These are phyloP conservation scores for Furcula furcula DNA, from an alignment of 2,888 invertebrate species.

Conservation along the genomic window DNA sequence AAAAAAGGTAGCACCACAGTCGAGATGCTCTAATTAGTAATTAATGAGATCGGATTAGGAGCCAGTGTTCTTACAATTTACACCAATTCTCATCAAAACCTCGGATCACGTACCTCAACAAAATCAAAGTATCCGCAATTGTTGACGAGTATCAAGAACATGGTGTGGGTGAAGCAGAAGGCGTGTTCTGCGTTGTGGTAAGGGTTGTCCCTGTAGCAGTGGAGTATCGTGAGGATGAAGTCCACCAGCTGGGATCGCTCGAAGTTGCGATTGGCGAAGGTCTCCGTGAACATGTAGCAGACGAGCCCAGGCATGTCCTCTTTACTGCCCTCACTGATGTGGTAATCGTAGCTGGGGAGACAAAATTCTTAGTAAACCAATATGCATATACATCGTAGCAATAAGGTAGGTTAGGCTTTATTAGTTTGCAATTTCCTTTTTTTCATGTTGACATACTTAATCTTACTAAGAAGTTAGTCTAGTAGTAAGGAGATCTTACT, in stretches of 20 bases:
- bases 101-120: conserved; percentile 72
- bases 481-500: too few species aligned
- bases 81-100: too few species aligned
- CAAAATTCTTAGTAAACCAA: too few species aligned
- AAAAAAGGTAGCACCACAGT: too few species aligned
- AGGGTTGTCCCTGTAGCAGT: conserved; percentile 76
- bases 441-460: too few species aligned
- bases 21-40: too few species aligned
- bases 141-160: conserved; percentile 77
- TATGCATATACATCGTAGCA: too few species aligned
- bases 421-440: too few species aligned
- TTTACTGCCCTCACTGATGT: conserved; percentile 72
- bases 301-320: conserved; percentile 77
- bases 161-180: conserved; percentile 83
- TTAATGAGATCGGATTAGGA: too few species aligned
- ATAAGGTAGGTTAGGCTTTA: too few species aligned
- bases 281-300: conserved; percentile 75
- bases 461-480: too few species aligned
- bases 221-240: conserved; percentile 73
- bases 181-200: conserved; percentile 85
- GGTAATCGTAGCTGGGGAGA: conserved; percentile 76
- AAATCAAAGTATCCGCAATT: conserved; percentile 71
- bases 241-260: conserved; percentile 57
- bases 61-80: too few species aligned
- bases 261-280: conserved; percentile 64